These are phyloP conservation scores for Heterotis niloticus DNA, from an alignment of 2,113 vertebrate genomes.

Conservation along the genomic window DNA sequence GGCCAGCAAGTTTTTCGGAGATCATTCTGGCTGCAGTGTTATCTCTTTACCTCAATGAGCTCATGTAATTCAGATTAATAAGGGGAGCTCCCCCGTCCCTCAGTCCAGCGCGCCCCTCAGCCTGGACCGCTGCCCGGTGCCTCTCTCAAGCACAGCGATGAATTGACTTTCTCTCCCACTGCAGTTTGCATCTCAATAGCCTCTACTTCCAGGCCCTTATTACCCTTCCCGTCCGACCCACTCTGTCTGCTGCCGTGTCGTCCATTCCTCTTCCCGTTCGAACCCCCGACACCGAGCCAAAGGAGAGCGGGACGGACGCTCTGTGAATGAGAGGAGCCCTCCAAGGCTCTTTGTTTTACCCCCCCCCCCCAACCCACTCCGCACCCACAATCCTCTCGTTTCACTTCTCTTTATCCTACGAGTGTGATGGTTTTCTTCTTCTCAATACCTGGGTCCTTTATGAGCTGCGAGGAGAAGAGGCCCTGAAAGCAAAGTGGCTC, in stretches of 20 bases:
- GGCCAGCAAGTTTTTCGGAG: background rate
- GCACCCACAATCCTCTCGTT: background rate
- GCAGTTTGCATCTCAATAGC: constrained; percentile 28
- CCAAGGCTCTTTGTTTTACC: background rate
- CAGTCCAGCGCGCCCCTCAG: background rate
- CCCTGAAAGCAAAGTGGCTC: background rate
- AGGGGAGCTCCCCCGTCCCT: background rate
- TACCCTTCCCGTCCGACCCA: background rate
- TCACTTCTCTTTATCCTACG: background rate
- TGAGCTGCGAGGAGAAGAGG: background rate
- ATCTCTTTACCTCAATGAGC: constrained; percentile 26
- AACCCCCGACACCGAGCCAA: background rate
- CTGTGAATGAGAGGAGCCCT: background rate
- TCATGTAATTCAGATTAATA: constrained; percentile 33
- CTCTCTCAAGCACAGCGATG: constrained; percentile 17
- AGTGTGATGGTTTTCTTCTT: constrained; percentile 21
- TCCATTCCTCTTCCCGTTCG: background rate
- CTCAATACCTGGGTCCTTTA: background rate
- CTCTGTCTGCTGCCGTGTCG: background rate
- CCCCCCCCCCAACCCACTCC: background rate
- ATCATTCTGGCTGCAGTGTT: constrained; percentile 10
- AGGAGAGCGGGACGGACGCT: background rate
- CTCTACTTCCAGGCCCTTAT: constrained; percentile 23
- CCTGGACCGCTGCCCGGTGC: constrained; percentile 24
- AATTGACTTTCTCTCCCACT: constrained; percentile 29